phyloP scores from a whole-genome alignment of 2,113 vertebrate species.

The Halichoeres trimaculatus region DNA sequence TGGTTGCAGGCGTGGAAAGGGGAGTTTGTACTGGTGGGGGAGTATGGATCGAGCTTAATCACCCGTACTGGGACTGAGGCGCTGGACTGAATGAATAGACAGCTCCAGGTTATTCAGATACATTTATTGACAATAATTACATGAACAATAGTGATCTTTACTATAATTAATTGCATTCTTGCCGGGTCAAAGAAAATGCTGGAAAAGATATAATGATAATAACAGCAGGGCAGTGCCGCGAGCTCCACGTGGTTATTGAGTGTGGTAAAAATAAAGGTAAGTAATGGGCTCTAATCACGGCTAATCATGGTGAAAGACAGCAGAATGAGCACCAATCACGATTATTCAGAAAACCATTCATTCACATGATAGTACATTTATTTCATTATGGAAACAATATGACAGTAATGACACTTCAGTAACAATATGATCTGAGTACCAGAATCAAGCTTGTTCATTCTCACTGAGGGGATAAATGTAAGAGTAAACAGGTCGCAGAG shows the following conservation, averaged over 20 bases:
- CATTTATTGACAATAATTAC: conserved; percentile 42
- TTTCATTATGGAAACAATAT: neutral
- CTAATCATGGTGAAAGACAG: neutral
- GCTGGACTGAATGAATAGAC: conserved; percentile 30
- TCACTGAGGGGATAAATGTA: neutral
- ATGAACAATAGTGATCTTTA: conserved; percentile 20
- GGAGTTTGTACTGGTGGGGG: conserved; percentile 36
- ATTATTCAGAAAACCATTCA: conserved; percentile 6
- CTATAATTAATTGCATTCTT: conserved; percentile 1
- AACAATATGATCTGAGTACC: neutral
- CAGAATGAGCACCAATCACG: neutral
- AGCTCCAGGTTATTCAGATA: conserved; percentile 21
- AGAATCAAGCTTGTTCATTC: neutral
- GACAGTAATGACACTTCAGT: neutral
- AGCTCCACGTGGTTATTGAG: conserved; percentile 6
- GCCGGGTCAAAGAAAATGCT: conserved; percentile 11
- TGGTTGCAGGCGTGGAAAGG: conserved; percentile 48
- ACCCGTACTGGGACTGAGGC: conserved; percentile 28
- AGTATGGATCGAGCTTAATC: conserved; percentile 51
- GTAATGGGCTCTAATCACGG: neutral
- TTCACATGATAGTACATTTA: neutral
- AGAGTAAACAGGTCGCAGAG: neutral
- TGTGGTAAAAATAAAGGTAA: neutral
- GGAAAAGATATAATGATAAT: conserved; percentile 3
- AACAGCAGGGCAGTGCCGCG: conserved; percentile 5